Conservation (phyloP, 2,888 invertebrate genomes). For the Xylota segnis region DNA sequence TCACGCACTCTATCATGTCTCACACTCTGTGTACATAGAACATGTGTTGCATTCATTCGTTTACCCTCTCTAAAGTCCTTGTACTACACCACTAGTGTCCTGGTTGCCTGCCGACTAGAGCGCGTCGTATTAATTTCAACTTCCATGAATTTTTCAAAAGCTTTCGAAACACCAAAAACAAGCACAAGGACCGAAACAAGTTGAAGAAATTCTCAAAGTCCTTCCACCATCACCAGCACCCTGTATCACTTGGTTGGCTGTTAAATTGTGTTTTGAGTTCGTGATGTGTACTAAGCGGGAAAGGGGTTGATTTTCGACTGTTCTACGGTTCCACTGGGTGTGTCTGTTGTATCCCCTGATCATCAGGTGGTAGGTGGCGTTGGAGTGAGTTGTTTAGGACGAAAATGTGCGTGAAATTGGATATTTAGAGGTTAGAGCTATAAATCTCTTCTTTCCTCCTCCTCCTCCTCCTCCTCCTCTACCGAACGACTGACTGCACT, state of each 20-base stretch:
- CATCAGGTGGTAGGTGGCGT: not conserved
- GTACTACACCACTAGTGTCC: conserved; percentile 47
- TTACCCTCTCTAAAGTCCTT: conserved; percentile 46
- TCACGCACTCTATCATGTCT: conserved; percentile 53
- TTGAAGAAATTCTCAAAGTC: conserved; percentile 14
- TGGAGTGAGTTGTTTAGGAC: not conserved
- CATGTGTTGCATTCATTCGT: conserved; percentile 69
- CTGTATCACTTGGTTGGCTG: conserved; percentile 43
- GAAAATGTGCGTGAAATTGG: conserved; percentile 6
- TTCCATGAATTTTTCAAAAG: conserved; percentile 64
- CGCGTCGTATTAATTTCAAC: conserved; percentile 61
- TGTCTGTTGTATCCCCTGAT: not conserved
- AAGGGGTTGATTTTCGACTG: not conserved
- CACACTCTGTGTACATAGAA: conserved; percentile 33
- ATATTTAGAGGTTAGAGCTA: not conserved
- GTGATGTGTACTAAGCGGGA: not conserved
- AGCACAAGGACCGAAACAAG: not conserved
- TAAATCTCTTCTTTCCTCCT: too few relatives aligned
- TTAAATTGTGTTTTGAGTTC: not conserved
- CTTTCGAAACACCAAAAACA: conserved; percentile 18
- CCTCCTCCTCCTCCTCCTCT: too few relatives aligned
- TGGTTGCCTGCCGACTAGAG: conserved; percentile 14
- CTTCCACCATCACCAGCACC: not conserved
- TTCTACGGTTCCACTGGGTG: not conserved
- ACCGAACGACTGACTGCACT: too few relatives aligned